These are phyloP conservation scores for Sympetrum striolatum DNA, from an alignment of 2,888 invertebrate genomes.

Conservation along the genomic window DNA sequence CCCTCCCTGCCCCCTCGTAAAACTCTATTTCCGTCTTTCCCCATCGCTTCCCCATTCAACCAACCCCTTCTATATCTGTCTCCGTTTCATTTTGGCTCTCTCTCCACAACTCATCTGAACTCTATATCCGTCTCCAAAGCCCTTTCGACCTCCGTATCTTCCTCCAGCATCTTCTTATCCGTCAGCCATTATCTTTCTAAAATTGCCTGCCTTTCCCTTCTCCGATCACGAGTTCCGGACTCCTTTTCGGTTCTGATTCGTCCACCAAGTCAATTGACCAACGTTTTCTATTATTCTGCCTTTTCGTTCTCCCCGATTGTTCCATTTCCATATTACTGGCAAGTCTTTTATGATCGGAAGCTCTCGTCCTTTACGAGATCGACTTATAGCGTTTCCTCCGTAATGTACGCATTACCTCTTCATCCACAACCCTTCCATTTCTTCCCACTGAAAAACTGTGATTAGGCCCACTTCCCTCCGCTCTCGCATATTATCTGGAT, in stretches of 20 bases:
- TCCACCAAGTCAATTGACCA: background rate
- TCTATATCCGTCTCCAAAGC: background rate
- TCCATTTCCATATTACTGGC: too few relatives aligned
- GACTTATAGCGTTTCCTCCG: too few relatives aligned
- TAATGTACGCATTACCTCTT: too few relatives aligned
- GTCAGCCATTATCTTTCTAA: background rate
- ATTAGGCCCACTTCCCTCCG: background rate
- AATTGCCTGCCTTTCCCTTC: background rate
- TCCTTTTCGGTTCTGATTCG: background rate
- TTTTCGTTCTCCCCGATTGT: background rate
- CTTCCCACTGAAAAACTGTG: background rate
- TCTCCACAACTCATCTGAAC: background rate
- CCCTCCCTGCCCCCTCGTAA: background rate
- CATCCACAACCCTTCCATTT: background rate
- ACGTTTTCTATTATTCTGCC: background rate
- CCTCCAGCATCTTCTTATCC: background rate
- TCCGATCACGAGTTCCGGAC: background rate
- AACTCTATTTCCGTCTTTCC: background rate
- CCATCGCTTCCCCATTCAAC: background rate
- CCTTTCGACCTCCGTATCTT: background rate
- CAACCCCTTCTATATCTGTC: background rate
- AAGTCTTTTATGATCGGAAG: too few relatives aligned
- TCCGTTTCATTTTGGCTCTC: background rate
- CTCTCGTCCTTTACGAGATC: too few relatives aligned
- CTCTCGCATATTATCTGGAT: too few relatives aligned